phyloP scores from a whole-genome alignment of 2,888 invertebrate genomes.

The Cephus spinipes region DNA sequence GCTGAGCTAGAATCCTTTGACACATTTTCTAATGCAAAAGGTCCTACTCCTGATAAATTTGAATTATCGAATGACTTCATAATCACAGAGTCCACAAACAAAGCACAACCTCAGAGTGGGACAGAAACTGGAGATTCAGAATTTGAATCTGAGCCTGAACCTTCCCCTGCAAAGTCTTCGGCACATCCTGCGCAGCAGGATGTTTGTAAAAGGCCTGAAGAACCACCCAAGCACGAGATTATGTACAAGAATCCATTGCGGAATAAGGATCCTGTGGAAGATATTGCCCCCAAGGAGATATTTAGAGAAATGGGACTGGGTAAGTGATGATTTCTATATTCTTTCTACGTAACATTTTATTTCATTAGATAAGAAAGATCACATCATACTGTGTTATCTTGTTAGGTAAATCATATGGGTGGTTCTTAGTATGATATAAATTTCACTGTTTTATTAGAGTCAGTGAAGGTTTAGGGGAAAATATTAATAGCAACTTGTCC shows the following conservation, averaged over 20 bases:
- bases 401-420: background rate
- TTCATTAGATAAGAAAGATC: conserved; percentile 1
- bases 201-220: conserved; percentile 23
- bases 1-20: conserved; percentile 29
- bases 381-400: background rate
- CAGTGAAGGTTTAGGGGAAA: background rate
- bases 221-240: conserved; percentile 7
- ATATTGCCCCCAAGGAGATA: conserved; percentile 72
- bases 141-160: conserved; percentile 61
- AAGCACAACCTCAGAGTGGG: conserved; percentile 29
- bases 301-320: conserved; percentile 81
- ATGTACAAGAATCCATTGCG: conserved; percentile 14
- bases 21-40: conserved; percentile 6
- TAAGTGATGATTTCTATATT: conserved; percentile 66
- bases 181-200: conserved; percentile 43
- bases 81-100: conserved; percentile 24
- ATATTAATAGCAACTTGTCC: background rate
- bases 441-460: background rate
- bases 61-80: conserved; percentile 45
- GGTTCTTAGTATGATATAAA: background rate
- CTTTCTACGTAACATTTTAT: conserved; percentile 24
- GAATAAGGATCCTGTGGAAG: conserved; percentile 50
- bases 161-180: conserved; percentile 49
- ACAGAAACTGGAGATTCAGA: conserved; percentile 55
- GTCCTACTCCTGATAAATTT: conserved; percentile 28